A percentile compares a stretch with the other conserved stretches of the same genome.
Conservation (phyloP, 2,797 vertebrate species). For the Salarias fasciatus region DNA sequence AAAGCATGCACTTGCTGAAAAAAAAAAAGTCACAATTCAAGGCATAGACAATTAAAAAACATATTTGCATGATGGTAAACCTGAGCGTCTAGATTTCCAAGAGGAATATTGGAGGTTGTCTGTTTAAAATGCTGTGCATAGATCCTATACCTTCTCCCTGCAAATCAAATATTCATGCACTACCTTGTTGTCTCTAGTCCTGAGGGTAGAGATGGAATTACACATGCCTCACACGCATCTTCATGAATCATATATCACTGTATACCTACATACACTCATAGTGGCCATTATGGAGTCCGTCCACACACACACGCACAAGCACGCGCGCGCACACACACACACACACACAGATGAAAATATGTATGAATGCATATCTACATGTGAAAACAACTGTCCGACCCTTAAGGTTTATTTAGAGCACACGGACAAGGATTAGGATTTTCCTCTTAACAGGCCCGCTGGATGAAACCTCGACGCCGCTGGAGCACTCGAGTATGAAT, state of each 20-base stretch:
- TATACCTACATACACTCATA: conserved; percentile 78
- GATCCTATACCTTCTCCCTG: conserved; percentile 83
- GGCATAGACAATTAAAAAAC: conserved; percentile 54
- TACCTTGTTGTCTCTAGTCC: conserved; percentile 87
- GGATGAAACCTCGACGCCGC: conserved; percentile 38
- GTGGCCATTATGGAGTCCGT: conserved; percentile 68
- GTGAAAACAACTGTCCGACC: conserved; percentile 72
- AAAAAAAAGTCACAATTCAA: background rate
- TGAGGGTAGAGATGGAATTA: conserved; percentile 83
- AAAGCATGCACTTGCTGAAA: conserved; percentile 14
- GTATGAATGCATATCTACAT: conserved; percentile 63
- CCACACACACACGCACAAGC: conserved; percentile 32
- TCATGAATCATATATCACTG: conserved; percentile 86
- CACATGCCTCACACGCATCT: conserved; percentile 83
- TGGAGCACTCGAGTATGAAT: conserved; percentile 31
- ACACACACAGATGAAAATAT: conserved; percentile 54
- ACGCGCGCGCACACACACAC: conserved; percentile 14
- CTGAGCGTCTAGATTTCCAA: conserved; percentile 55
- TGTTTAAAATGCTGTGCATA: conserved; percentile 85
- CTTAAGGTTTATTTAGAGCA: conserved; percentile 69
- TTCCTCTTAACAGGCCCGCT: conserved; percentile 44
- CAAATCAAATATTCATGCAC: conserved; percentile 88
- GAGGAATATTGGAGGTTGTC: conserved; percentile 61
- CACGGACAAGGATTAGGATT: conserved; percentile 61
- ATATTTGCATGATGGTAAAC: conserved; percentile 58